A percentile compares a stretch with the other conserved stretches of the same genome.
These are phyloP conservation scores for Agapostemon virescens DNA, from an alignment of 2,888 invertebrate species.

Conservation along the genomic window DNA sequence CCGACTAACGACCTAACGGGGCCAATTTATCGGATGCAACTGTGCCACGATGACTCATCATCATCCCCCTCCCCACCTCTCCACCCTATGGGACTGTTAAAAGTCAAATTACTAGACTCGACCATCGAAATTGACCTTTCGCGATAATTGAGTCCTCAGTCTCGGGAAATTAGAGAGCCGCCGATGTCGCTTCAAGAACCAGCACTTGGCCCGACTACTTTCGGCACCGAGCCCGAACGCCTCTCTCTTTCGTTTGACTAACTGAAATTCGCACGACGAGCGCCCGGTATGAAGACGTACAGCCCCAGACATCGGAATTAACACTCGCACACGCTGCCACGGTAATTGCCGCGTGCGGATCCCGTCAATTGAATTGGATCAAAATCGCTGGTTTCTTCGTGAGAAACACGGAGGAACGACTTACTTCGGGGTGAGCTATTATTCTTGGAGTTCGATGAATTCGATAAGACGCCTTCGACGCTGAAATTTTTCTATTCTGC, in stretches of 20 bases:
- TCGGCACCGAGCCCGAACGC: not conserved
- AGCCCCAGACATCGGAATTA: not conserved
- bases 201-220: not conserved
- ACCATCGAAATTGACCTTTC: constrained; percentile 18
- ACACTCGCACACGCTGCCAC: not conserved
- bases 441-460: not conserved
- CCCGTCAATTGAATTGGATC: not conserved
- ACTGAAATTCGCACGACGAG: not conserved
- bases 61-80: no score
- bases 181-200: not conserved
- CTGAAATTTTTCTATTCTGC: no score
- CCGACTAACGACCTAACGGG: constrained; percentile 47
- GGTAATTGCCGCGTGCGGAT: not conserved
- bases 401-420: not conserved
- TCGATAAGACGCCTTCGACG: no score
- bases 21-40: constrained; percentile 64
- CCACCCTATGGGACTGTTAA: constrained; percentile 3
- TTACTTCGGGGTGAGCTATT: not conserved
- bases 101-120: constrained; percentile 32
- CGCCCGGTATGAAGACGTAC: not conserved
- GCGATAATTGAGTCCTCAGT: not conserved
- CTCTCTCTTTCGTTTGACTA: not conserved
- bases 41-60: constrained; percentile 47
- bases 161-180: not conserved
- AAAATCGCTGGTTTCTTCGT: not conserved